A percentile compares a stretch with the other conserved stretches of the same genome.
Evolutionary conservation across 1,140 invertebrate genomes (phyloP).

Genomic region (Drosophila orosa): DNA sequence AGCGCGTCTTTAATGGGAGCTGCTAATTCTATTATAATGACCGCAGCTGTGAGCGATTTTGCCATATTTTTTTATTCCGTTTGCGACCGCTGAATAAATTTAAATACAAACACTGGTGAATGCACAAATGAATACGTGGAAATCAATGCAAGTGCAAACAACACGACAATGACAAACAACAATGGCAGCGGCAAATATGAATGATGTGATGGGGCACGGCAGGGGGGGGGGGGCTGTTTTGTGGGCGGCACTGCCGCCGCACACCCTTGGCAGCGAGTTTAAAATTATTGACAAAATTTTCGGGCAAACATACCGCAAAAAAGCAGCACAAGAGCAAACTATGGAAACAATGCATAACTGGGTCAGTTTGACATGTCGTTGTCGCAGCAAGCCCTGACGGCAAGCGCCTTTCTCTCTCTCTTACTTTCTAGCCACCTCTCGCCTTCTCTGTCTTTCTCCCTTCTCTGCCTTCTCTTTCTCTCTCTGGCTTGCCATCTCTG

Average conservation of each 20-base stretch:
- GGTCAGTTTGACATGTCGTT: conserved; percentile 80
- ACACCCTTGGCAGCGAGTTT: conserved; percentile 31
- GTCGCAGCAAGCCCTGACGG: conserved; percentile 72
- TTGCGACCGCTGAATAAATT: conserved; percentile 52
- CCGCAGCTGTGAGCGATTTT: conserved; percentile 8
- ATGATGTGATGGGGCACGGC: conserved; percentile 36
- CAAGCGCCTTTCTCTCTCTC: not conserved
- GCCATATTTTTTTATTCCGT: not conserved
- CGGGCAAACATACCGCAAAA: conserved; percentile 72
- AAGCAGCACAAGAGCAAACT: conserved; percentile 76
- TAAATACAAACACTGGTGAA: conserved; percentile 54
- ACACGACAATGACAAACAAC: conserved; percentile 52
- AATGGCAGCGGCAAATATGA: conserved; percentile 55
- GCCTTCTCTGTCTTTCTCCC: not conserved
- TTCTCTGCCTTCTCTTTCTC: not conserved
- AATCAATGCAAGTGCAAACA: conserved; percentile 77
- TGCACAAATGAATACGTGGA: conserved; percentile 57
- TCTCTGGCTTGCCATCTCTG: not conserved
- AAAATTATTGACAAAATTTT: conserved; percentile 82
- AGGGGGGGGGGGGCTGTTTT: not conserved
- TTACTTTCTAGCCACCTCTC: not conserved
- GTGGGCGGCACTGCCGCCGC: not conserved
- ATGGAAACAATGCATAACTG: conserved; percentile 67
- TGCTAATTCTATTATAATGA: conserved; percentile 15
- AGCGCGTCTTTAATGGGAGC: not conserved